Percentiles rank a stretch among this genome's conserved stretches.
phyloP scores from a whole-genome alignment of 1,140 invertebrate species.

The Drosophila watanabei region DNA sequence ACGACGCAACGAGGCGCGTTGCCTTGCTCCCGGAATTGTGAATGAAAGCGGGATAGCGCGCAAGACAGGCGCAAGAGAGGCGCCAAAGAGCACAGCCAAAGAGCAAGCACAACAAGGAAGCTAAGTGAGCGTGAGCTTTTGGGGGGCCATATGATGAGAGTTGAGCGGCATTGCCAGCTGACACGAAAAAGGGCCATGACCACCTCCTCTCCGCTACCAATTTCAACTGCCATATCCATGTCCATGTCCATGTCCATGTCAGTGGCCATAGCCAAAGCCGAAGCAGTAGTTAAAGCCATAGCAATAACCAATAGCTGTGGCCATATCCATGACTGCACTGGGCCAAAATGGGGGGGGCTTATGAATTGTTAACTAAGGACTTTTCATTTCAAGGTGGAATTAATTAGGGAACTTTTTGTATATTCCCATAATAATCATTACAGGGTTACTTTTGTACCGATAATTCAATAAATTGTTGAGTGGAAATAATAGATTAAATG shows the following conservation, averaged over 20 bases:
- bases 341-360: neutral
- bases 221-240: slow-evolving; percentile 16
- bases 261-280: slow-evolving; percentile 28
- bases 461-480: no score
- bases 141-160: slow-evolving; percentile 47
- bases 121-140: slow-evolving; percentile 43
- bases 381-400: no score
- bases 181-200: slow-evolving; percentile 42
- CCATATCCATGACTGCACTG: slow-evolving; percentile 36
- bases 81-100: slow-evolving; percentile 1
- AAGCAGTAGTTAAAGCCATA: slow-evolving; percentile 38
- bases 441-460: no score
- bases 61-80: slow-evolving; percentile 5
- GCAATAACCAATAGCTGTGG: slow-evolving; percentile 25
- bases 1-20: neutral
- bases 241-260: slow-evolving; percentile 23
- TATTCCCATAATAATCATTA: no score
- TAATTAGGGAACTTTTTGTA: no score
- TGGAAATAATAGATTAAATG: no score
- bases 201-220: slow-evolving; percentile 4
- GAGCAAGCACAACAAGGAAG: slow-evolving; percentile 5
- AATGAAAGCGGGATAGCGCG: slow-evolving; percentile 55
- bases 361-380: no score
- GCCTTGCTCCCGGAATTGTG: slow-evolving; percentile 72
- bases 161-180: slow-evolving; percentile 57